Base-by-base conservation (phyloP, 2,888 invertebrate genomes). In the Sthenelais limicola region DNA sequence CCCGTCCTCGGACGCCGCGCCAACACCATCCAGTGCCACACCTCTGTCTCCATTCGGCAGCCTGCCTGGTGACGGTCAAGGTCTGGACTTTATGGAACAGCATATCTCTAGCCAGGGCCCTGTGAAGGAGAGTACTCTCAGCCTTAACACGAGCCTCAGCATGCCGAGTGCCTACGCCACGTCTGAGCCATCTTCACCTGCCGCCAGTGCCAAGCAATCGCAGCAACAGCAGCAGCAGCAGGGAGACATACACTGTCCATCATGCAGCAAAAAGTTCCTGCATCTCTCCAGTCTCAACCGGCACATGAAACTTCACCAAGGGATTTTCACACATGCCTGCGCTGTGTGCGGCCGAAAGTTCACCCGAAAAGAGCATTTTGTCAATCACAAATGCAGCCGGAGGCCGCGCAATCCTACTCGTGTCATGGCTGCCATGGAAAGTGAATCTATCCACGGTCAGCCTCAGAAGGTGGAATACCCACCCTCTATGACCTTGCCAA, bases 341-440 rank as follows among this genome's bases (percentile, higher is more conserved):
- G 73, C 69, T 47, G 73, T 75, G 26, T 79, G 79, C 51, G 71
- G 56, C 26, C 73, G 79, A 24, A 77, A 77, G 71, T 79, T 79
- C 71, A 76, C 79, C 9, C 72, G 79, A 26, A 79, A 77, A 71
- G 79, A 79, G 73, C 79, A 79, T 62, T 79, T 74, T 71, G 62
- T 71, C 26, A 70, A 79, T 15, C 79, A 79, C 74, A 79, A 79
- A 48, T 79, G 79, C 58, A 76, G 72, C 66, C 76, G 79, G 0
- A 43, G 73, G 26, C 74, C 78, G 18, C 74, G 76, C 71, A 78
- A 78, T 33, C 74, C 71, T 5, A 47, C 58, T 9, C 47, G 71
- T 30, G 48, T 67, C 26, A 30, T 47, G 48, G 62, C 35, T 28
- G 35, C 62, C 21, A 9, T 38, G 62, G 38, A 35, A 1, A 18